phyloP scores from a whole-genome alignment of 92 coral and sea anemone species.

The Galaxea fascicularis region DNA sequence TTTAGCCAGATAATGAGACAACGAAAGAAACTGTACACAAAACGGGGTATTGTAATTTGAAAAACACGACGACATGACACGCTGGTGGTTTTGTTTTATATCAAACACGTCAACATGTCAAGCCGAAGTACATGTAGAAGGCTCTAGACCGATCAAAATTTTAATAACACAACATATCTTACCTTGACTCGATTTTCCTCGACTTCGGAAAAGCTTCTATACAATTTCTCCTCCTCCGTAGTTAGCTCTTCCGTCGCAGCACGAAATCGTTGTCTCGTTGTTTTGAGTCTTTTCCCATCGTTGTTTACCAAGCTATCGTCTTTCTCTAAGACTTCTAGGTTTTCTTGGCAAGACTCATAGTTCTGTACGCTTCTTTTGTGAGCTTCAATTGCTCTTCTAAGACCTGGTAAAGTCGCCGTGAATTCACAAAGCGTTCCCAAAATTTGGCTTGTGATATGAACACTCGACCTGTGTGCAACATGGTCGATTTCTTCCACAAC shows the following conservation, averaged over 20 bases:
- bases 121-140: constrained; percentile 1
- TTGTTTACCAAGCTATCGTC: constrained; percentile 81
- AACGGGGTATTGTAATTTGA: background rate
- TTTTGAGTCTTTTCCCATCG: constrained; percentile 85
- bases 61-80: constrained; percentile 6
- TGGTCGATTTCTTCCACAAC: constrained; percentile 97
- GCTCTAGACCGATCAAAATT: constrained; percentile 15
- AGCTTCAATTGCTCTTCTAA: constrained; percentile 91
- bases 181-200: constrained; percentile 99
- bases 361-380: constrained; percentile 93
- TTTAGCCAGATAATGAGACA: background rate
- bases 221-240: constrained; percentile 84
- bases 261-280: constrained; percentile 87
- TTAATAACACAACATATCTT: constrained; percentile 6
- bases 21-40: background rate
- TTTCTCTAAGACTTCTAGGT: constrained; percentile 80
- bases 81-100: constrained; percentile 2
- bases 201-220: constrained; percentile 89
- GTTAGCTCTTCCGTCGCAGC: constrained; percentile 93
- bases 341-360: constrained; percentile 91
- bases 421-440: constrained; percentile 93
- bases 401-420: constrained; percentile 93
- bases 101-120: constrained; percentile 16
- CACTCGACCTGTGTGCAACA: constrained; percentile 92
- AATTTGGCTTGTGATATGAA: constrained; percentile 87